These are phyloP conservation scores for Oxyteleia sp. DNA, from an alignment of 2,888 invertebrate species.

Conservation along the genomic window DNA sequence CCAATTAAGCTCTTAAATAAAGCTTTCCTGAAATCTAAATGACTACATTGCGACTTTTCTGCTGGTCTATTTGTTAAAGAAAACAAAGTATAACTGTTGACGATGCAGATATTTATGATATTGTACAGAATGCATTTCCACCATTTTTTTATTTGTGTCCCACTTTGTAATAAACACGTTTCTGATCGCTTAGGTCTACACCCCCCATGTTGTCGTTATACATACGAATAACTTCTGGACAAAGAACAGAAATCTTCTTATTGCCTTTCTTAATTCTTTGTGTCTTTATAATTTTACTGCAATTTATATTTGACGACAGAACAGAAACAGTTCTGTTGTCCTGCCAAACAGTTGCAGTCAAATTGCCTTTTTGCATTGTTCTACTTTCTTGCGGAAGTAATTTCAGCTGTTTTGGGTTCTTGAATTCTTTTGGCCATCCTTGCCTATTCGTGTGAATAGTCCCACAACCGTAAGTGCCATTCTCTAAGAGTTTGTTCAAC, in stretches of 20 bases:
- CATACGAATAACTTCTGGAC: slow-evolving; percentile 5
- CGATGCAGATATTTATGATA: slow-evolving; percentile 35
- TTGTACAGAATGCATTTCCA: slow-evolving; percentile 37
- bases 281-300: slow-evolving; percentile 7
- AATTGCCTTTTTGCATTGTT: background rate
- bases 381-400: background rate
- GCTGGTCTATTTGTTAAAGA: slow-evolving; percentile 9
- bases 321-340: slow-evolving; percentile 42
- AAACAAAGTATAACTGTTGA: slow-evolving; percentile 37
- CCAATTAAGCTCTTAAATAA: slow-evolving; percentile 23
- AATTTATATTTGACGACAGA: slow-evolving; percentile 23
- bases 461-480: slow-evolving; percentile 30
- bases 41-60: background rate
- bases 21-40: slow-evolving; percentile 13
- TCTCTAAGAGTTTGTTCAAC: slow-evolving; percentile 22
- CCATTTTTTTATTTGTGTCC: slow-evolving; percentile 33
- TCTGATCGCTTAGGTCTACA: slow-evolving; percentile 42
- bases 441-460: slow-evolving; percentile 25
- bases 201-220: slow-evolving; percentile 48
- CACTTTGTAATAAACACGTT: slow-evolving; percentile 23
- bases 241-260: slow-evolving; percentile 5
- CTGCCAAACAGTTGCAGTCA: slow-evolving; percentile 15
- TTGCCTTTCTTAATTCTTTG: slow-evolving; percentile 8
- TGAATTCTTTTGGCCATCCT: slow-evolving; percentile 35
- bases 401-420: background rate